These are phyloP conservation scores for Porites australiensis DNA, from an alignment of 64 coral and sea anemone genomes.

Conservation along the genomic window DNA sequence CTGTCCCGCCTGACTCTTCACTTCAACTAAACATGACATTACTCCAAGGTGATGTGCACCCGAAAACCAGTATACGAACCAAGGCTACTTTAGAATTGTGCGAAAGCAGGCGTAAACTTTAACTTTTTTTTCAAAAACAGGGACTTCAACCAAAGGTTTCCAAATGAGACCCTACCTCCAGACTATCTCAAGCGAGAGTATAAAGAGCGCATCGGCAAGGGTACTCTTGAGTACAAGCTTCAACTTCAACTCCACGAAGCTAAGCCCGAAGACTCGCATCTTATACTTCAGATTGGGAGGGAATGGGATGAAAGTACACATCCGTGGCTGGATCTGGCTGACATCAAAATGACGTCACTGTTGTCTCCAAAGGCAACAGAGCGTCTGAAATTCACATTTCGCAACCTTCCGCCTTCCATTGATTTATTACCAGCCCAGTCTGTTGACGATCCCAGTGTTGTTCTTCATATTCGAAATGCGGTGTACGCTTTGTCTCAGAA, in stretches of 20 bases:
- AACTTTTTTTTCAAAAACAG: neutral
- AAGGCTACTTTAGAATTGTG: no score
- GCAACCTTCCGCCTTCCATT: conserved; percentile 2
- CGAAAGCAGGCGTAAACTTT: no score
- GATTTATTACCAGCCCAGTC: conserved; percentile 40
- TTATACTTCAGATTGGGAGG: conserved; percentile 26
- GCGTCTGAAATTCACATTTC: conserved; percentile 29
- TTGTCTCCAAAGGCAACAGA: conserved; percentile 49
- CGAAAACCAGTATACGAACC: no score
- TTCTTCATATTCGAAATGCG: conserved; percentile 28
- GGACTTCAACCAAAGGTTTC: conserved; percentile 46
- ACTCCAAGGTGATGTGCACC: no score
- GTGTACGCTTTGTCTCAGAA: conserved; percentile 34
- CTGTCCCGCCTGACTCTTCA: no score
- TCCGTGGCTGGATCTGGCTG: conserved; percentile 77
- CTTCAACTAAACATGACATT: no score
- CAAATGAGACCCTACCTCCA: conserved; percentile 58
- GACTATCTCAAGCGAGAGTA: conserved; percentile 88
- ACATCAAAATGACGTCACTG: conserved; percentile 70
- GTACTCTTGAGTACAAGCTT: conserved; percentile 66
- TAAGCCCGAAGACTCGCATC: conserved; percentile 14
- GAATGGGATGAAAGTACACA: conserved; percentile 65
- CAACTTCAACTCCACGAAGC: conserved; percentile 64
- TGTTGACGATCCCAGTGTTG: conserved; percentile 53
- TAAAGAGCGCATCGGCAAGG: conserved; percentile 44